These are phyloP conservation scores for Pteria penguin DNA, from an alignment of 2,888 invertebrate species.

Conservation along the genomic window DNA sequence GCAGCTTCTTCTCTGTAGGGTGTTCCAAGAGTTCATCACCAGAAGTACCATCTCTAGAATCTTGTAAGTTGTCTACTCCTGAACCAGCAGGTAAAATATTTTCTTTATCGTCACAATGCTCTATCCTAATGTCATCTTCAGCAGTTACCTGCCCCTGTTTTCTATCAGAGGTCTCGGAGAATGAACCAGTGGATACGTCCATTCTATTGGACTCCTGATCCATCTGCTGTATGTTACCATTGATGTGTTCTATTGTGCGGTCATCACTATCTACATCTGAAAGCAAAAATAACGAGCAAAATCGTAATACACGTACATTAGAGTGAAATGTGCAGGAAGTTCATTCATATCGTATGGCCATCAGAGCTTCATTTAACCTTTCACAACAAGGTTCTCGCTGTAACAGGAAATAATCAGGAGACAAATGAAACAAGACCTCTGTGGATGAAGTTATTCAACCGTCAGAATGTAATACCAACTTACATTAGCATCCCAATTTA, in stretches of 20 bases:
- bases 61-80: conserved; percentile 10
- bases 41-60: background rate
- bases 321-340: too few species aligned
- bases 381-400: too few species aligned
- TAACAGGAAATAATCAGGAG: too few species aligned
- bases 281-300: too few species aligned
- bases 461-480: too few species aligned
- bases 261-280: conserved; percentile 19
- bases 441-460: too few species aligned
- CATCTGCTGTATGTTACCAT: background rate
- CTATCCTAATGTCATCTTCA: background rate
- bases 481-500: too few species aligned
- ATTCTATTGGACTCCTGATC: conserved; percentile 1
- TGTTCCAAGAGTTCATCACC: background rate
- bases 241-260: background rate
- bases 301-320: too few species aligned
- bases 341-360: too few species aligned
- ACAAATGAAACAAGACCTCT: too few species aligned
- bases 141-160: conserved; percentile 15
- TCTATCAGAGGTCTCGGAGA: background rate
- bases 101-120: background rate
- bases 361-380: too few species aligned
- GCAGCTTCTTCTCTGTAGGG: conserved; percentile 14
- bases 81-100: conserved; percentile 15
- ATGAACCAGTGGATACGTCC: conserved; percentile 5